A percentile compares a stretch with the other conserved stretches of the same genome.
These are phyloP conservation scores for Bagarius yarrelli DNA, from an alignment of 2,113 vertebrate species.

Conservation along the genomic window DNA sequence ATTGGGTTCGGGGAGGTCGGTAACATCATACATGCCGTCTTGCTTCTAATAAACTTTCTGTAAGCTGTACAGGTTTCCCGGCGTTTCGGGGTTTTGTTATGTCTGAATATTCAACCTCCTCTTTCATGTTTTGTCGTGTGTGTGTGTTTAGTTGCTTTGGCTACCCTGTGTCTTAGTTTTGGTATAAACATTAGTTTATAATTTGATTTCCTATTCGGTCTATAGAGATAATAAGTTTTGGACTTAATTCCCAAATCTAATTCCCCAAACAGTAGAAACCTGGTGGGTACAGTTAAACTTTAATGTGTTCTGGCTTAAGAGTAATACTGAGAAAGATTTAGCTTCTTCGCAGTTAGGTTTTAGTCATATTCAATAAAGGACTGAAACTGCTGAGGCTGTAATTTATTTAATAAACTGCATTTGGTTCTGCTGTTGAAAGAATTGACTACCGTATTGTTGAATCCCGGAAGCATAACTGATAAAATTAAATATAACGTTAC, in stretches of 20 bases:
- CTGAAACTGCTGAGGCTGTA: conserved; percentile 27
- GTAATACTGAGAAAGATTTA: conserved; percentile 26
- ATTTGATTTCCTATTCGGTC: conserved; percentile 38
- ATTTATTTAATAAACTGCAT: conserved; percentile 25
- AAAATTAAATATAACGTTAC: background rate
- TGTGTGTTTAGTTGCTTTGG: background rate
- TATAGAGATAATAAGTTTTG: conserved; percentile 27
- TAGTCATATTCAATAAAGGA: conserved; percentile 29
- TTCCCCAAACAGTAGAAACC: conserved; percentile 19
- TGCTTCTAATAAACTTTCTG: conserved; percentile 9
- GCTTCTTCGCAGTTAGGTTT: conserved; percentile 29
- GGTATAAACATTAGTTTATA: conserved; percentile 35
- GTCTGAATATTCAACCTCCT: conserved; percentile 36
- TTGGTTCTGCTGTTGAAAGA: conserved; percentile 1
- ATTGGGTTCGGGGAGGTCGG: background rate
- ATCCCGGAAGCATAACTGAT: background rate
- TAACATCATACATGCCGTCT: conserved; percentile 9
- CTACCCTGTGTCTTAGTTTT: conserved; percentile 47
- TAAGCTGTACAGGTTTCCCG: background rate
- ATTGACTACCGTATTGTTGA: background rate
- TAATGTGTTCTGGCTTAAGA: conserved; percentile 31
- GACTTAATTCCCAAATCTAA: conserved; percentile 36
- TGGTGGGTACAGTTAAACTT: conserved; percentile 39
- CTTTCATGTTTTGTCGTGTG: conserved; percentile 39
- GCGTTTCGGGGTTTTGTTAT: background rate